Conservation (phyloP, 2,113 vertebrate genomes). For the cattle (Bos taurus) region ARS-UCD2.0 NC_037328.1:68323501-68324000, state of each 20-base stretch:
- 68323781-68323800: not conserved
- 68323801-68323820: not conserved
- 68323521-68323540: not conserved
- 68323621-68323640: not conserved
- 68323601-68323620: not conserved
- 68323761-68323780: not conserved
- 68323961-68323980: constrained; percentile 71
- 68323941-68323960: constrained; percentile 74
- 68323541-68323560: not conserved
- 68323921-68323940: constrained; percentile 71
- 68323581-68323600: not conserved
- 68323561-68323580: not conserved
- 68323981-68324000: constrained; percentile 75
- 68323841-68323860: constrained; percentile 7
- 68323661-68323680: not conserved
- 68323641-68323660: too few relatives aligned
- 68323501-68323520: not conserved
- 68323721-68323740: not conserved
- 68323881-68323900: not conserved
- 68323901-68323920: constrained; percentile 29
- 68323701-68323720: not conserved
- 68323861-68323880: not conserved
- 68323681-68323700: not conserved
- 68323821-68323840: not conserved
- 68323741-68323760: not conserved